Percentiles rank a stretch among this genome's conserved stretches.
Evolutionary conservation across 2,113 vertebrate species (phyloP).

Genomic region (Pongo pygmaeus): DNA sequence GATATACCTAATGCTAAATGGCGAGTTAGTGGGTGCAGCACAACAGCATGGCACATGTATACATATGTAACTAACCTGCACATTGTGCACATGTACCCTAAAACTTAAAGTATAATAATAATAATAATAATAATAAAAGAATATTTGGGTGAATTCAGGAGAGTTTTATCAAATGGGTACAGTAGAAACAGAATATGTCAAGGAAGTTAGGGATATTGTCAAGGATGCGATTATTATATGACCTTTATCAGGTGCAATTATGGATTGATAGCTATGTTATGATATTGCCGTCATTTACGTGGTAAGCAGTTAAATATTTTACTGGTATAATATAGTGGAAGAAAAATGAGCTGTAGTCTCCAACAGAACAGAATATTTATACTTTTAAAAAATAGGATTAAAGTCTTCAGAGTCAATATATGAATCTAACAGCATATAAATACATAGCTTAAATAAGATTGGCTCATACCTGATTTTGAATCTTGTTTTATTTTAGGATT

Average conservation of each 20-base stretch:
- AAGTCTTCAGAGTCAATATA: neutral
- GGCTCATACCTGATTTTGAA: neutral
- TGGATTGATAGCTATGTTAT: neutral
- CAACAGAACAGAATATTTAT: neutral
- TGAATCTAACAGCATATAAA: neutral
- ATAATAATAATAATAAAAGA: too few species aligned
- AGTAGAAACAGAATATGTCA: fast-evolving
- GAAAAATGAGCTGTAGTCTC: neutral
- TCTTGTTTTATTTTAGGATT: neutral
- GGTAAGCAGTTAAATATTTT: neutral
- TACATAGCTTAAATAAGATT: neutral
- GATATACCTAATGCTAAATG: too few species aligned
- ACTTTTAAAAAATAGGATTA: neutral
- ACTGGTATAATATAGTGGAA: neutral
- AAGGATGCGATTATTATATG: neutral
- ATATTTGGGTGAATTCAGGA: neutral
- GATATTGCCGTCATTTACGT: neutral
- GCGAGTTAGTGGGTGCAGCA: too few species aligned
- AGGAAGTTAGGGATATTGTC: neutral
- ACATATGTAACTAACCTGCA: too few species aligned
- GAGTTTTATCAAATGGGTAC: neutral
- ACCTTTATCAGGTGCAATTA: neutral
- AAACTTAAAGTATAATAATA: too few species aligned
- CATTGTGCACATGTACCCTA: too few species aligned
- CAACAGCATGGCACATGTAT: too few species aligned